Evolutionary conservation across 2,797 vertebrate genomes (phyloP).

Genomic region (Pseudomugil tenellus): DNA sequence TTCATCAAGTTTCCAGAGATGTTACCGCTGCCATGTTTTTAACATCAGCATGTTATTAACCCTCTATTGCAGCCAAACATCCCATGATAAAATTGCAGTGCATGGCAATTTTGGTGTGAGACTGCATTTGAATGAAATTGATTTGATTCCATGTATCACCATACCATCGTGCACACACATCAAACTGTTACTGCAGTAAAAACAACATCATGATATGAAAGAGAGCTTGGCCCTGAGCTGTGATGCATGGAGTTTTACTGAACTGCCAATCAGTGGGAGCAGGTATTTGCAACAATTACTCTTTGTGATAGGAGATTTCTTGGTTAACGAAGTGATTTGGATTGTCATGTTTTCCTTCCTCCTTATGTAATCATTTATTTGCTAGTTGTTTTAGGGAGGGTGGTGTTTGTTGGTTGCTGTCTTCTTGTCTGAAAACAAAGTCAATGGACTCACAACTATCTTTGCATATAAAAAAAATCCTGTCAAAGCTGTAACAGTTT

Average conservation of each 20-base stretch:
- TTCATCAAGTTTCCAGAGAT: too few species aligned
- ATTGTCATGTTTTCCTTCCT: slow-evolving; percentile 43
- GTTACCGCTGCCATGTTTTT: too few species aligned
- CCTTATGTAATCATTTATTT: slow-evolving; percentile 44
- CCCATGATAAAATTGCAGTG: too few species aligned
- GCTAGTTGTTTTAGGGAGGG: slow-evolving; percentile 9
- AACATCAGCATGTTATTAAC: too few species aligned
- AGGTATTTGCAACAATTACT: slow-evolving; percentile 44
- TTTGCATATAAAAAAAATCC: slow-evolving; percentile 26
- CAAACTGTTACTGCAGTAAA: too few species aligned
- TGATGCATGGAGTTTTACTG: slow-evolving; percentile 29
- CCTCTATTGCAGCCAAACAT: too few species aligned
- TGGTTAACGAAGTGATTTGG: slow-evolving; percentile 48
- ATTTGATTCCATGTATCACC: too few species aligned
- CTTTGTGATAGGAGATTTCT: slow-evolving; percentile 40
- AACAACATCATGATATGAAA: slow-evolving; percentile 20
- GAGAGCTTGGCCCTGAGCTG: slow-evolving; percentile 2
- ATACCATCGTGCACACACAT: too few species aligned
- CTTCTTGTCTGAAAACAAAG: slow-evolving; percentile 23
- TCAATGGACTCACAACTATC: not conserved
- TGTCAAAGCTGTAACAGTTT: slow-evolving; percentile 7
- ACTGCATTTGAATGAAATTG: too few species aligned
- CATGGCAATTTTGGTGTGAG: too few species aligned
- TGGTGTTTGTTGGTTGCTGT: slow-evolving; percentile 28
- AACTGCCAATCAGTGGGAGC: slow-evolving; percentile 48